Percentiles rank a stretch among this genome's conserved stretches.
phyloP scores from a whole-genome alignment of 2,888 invertebrate species.

The Eumacrocentrus americanus region DNA sequence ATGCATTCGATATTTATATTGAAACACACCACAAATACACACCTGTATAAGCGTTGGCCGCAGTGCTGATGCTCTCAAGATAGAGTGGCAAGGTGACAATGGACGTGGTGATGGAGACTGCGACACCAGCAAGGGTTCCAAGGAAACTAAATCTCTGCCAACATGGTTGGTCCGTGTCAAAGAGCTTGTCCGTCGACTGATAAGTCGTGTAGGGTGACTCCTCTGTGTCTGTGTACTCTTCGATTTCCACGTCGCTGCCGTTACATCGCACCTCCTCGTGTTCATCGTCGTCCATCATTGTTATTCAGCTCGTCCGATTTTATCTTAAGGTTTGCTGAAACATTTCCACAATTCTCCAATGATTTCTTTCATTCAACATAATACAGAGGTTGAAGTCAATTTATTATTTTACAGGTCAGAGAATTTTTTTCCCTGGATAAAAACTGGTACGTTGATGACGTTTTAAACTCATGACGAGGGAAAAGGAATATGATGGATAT shows the following conservation, averaged over 20 bases:
- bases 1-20: slow-evolving; percentile 1
- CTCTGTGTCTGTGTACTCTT: slow-evolving; percentile 57
- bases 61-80: slow-evolving; percentile 57
- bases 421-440: neutral
- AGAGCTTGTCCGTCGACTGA: slow-evolving; percentile 53
- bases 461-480: too few relatives aligned
- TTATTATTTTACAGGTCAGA: too few relatives aligned
- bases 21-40: slow-evolving; percentile 16
- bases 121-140: slow-evolving; percentile 60
- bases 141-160: slow-evolving; percentile 62
- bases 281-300: slow-evolving; percentile 57
- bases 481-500: slow-evolving; percentile 20
- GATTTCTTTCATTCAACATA: slow-evolving; percentile 4
- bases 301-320: slow-evolving; percentile 47
- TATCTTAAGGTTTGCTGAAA: slow-evolving; percentile 35
- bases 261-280: slow-evolving; percentile 54
- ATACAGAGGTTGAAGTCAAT: too few relatives aligned
- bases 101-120: slow-evolving; percentile 63
- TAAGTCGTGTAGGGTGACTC: slow-evolving; percentile 53
- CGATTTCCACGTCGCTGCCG: slow-evolving; percentile 55
- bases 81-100: slow-evolving; percentile 65
- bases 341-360: neutral
- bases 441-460: neutral
- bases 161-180: slow-evolving; percentile 51
- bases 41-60: slow-evolving; percentile 58